Conservation (phyloP, 2,797 vertebrate genomes). For the Sebastolobus alascanus region DNA sequence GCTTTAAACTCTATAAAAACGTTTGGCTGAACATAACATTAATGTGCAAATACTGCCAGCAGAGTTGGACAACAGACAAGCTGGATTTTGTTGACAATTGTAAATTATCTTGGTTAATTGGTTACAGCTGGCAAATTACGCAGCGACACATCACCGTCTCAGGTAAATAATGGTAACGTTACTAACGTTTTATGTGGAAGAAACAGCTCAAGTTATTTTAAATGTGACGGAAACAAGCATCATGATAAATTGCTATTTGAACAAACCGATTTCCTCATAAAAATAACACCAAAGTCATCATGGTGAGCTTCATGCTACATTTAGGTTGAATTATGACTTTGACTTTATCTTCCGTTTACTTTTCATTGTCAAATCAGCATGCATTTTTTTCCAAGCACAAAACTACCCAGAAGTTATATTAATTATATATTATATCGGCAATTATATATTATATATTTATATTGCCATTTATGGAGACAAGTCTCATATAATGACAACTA, state of each 20-base stretch:
- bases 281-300: not conserved
- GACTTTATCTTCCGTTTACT: not conserved
- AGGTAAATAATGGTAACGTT: no score
- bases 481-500: not conserved
- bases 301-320: not conserved
- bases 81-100: no score
- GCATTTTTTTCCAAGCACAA: not conserved
- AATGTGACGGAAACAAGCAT: accelerated
- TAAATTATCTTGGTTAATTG: no score
- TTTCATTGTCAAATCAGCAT: not conserved
- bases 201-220: not conserved
- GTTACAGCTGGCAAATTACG: not conserved
- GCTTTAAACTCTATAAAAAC: no score
- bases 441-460: no score
- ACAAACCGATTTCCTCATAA: no score
- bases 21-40: no score
- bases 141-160: no score
- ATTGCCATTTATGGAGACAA: not conserved
- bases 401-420: not conserved
- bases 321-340: not conserved
- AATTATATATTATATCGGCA: no score
- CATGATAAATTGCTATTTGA: not conserved
- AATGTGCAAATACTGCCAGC: no score
- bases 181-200: no score
- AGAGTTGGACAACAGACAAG: no score